These are phyloP conservation scores for Neogobius melanostomus DNA, from an alignment of 2,113 vertebrate species.

Conservation along the genomic window DNA sequence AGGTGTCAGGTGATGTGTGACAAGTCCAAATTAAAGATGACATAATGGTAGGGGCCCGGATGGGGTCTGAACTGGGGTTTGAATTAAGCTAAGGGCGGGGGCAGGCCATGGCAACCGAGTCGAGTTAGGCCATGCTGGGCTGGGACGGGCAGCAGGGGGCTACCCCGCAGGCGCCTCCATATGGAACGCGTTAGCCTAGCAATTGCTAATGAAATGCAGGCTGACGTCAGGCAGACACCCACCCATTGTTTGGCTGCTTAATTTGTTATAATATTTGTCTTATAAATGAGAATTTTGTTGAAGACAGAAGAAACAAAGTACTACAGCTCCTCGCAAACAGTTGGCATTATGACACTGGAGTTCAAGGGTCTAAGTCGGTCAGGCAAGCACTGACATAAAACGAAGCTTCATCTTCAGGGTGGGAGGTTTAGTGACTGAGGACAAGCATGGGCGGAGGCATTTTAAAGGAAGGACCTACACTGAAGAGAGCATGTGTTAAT, in stretches of 20 bases:
- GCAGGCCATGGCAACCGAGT: conserved; percentile 62
- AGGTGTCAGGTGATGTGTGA: conserved; percentile 79
- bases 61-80: conserved; percentile 63
- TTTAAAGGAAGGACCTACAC: conserved; percentile 42
- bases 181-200: conserved; percentile 78
- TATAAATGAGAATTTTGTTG: conserved; percentile 72
- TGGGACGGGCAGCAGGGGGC: conserved; percentile 73
- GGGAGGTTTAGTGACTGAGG: conserved; percentile 58
- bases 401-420: conserved; percentile 52
- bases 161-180: conserved; percentile 76
- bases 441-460: conserved; percentile 43
- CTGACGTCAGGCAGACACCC: conserved; percentile 77
- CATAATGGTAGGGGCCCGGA: conserved; percentile 72
- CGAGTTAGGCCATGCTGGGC: conserved; percentile 61
- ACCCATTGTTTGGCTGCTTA: conserved; percentile 77
- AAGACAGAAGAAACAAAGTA: conserved; percentile 28
- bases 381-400: conserved; percentile 52
- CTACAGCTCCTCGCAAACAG: conserved; percentile 22
- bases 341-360: conserved; percentile 25
- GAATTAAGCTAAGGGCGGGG: conserved; percentile 55
- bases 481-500: conserved; percentile 18
- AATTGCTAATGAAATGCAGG: conserved; percentile 78
- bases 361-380: conserved; percentile 9
- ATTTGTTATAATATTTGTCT: conserved; percentile 82
- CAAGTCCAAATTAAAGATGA: conserved; percentile 77